Percentiles rank a stretch among this genome's conserved stretches.
phyloP scores from a whole-genome alignment of 2,113 vertebrate genomes.

The Cololabis saira region DNA sequence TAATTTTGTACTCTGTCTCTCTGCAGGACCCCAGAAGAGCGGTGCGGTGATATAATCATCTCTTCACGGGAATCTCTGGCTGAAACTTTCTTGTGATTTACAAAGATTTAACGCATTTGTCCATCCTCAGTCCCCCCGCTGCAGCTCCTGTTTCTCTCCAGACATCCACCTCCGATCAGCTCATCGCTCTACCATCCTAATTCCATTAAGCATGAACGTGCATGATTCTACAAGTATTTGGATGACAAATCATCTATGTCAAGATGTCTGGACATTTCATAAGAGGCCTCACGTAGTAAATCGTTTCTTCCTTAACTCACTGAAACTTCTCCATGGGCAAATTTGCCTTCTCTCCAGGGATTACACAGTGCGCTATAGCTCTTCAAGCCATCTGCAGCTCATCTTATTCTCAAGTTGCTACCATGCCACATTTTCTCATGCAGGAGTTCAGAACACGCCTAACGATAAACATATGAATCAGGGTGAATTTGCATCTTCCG shows the following conservation, averaged over 20 bases:
- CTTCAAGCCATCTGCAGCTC: slow-evolving; percentile 45
- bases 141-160: slow-evolving; percentile 26
- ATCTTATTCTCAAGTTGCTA: slow-evolving; percentile 9
- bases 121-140: slow-evolving; percentile 36
- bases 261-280: slow-evolving; percentile 39
- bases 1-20: slow-evolving; percentile 58
- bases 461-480: slow-evolving; percentile 43
- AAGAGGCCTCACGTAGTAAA: slow-evolving; percentile 50
- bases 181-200: slow-evolving; percentile 37
- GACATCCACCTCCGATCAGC: slow-evolving; percentile 17
- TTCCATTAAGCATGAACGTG: slow-evolving; percentile 72
- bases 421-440: slow-evolving; percentile 29
- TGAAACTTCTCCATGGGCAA: slow-evolving; percentile 38
- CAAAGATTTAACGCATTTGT: slow-evolving; percentile 49
- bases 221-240: slow-evolving; percentile 69
- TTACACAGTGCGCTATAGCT: slow-evolving; percentile 40
- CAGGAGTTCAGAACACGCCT: slow-evolving; percentile 45
- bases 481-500: slow-evolving; percentile 60
- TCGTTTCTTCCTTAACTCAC: slow-evolving; percentile 11
- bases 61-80: slow-evolving; percentile 50
- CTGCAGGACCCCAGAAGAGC: slow-evolving; percentile 79
- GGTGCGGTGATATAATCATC: slow-evolving; percentile 76
- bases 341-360: slow-evolving; percentile 60
- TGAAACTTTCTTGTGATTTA: slow-evolving; percentile 54
- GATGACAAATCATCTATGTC: slow-evolving; percentile 32